Evolutionary conservation across 1,140 invertebrate genomes (phyloP).

Genomic region (Dysdera silvatica): DNA sequence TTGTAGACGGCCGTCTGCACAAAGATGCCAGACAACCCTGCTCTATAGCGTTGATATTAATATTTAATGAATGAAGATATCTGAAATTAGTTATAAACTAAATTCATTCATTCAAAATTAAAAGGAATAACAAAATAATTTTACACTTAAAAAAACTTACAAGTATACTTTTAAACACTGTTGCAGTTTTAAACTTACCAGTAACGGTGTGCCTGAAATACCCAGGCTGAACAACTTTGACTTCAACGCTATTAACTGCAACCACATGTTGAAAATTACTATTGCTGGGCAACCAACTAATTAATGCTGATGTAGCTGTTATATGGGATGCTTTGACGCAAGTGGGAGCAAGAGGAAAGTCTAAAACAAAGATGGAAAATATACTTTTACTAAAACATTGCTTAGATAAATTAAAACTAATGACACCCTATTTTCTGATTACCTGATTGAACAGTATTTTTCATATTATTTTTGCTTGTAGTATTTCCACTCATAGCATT

Average conservation of each 20-base stretch:
- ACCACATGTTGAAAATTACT: conserved; percentile 97
- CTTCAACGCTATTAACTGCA: conserved; percentile 94
- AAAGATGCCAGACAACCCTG: too few relatives aligned
- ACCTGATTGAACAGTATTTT: too few relatives aligned
- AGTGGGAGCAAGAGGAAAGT: conserved; percentile 81
- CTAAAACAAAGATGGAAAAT: conserved; percentile 52
- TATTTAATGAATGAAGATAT: too few relatives aligned
- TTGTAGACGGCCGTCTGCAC: too few relatives aligned
- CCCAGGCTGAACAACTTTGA: conserved; percentile 87
- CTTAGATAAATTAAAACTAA: too few relatives aligned
- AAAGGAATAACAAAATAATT: neutral
- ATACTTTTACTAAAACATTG: too few relatives aligned
- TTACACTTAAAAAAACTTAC: neutral
- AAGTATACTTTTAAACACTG: neutral
- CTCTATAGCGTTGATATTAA: too few relatives aligned
- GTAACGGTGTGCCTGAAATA: conserved; percentile 86
- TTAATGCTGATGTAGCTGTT: conserved; percentile 88
- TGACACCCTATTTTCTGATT: too few relatives aligned
- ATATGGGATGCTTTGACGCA: conserved; percentile 64
- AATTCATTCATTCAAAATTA: neutral
- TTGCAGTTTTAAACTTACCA: conserved; percentile 38
- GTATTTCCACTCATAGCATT: neutral
- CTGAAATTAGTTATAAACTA: too few relatives aligned
- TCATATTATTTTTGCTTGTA: neutral
- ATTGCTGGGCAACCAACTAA: conserved; percentile 96